These are phyloP conservation scores for Caenorhabditis remanei DNA, from an alignment of 1,140 invertebrate genomes.

Conservation along the genomic window DNA sequence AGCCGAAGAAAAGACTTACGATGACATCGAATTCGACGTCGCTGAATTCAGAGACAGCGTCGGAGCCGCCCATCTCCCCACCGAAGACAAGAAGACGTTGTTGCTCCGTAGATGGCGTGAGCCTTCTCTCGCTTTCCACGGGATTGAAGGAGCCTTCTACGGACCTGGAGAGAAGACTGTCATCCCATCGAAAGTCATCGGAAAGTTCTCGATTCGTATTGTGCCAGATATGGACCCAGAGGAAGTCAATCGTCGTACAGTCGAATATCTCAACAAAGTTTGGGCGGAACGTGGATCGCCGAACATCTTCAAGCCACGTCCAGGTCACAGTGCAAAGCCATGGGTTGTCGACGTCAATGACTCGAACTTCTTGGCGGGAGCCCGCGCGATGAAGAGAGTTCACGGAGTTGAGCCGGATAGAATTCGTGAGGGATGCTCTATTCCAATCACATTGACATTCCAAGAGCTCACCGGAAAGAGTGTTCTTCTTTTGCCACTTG, in stretches of 20 bases:
- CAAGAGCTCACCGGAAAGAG: conserved; percentile 91
- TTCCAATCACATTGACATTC: conserved; percentile 87
- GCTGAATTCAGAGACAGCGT: conserved; percentile 83
- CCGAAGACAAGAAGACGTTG: conserved; percentile 83
- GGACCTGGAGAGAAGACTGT: conserved; percentile 93
- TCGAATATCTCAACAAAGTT: conserved; percentile 84
- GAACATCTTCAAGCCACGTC: conserved; percentile 79
- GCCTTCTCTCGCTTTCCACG: conserved; percentile 77
- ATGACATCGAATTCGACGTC: conserved; percentile 90
- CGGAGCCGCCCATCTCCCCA: conserved; percentile 83
- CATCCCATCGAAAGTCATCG: conserved; percentile 87
- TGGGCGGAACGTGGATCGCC: conserved; percentile 82
- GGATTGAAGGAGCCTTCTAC: conserved; percentile 91
- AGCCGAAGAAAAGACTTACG: conserved; percentile 86
- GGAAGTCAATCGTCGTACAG: conserved; percentile 85
- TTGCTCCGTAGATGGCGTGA: conserved; percentile 77
- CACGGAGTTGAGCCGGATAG: conserved; percentile 90
- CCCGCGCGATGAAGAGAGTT: conserved; percentile 85
- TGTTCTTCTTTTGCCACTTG: conserved; percentile 89
- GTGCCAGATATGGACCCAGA: conserved; percentile 88
- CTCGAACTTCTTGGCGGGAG: conserved; percentile 89
- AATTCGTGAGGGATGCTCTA: conserved; percentile 95
- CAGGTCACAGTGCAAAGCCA: conserved; percentile 86
- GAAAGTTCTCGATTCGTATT: conserved; percentile 94
- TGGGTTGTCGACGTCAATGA: conserved; percentile 92